A percentile compares a stretch with the other conserved stretches of the same genome.
These are phyloP conservation scores for Campoplex nolae DNA, from an alignment of 2,888 invertebrate species.

Conservation along the genomic window DNA sequence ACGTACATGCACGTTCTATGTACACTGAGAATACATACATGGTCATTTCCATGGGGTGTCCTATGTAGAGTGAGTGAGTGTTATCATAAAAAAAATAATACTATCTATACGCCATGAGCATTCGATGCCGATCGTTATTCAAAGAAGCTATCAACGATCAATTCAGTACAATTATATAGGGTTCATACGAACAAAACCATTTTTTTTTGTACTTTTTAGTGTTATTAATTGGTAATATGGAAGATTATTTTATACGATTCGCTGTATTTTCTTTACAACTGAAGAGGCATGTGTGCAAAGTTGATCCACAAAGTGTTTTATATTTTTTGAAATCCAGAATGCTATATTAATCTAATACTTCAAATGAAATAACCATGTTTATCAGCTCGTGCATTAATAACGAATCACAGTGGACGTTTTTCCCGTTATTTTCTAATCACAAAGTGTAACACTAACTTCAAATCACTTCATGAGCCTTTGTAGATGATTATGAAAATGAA, in stretches of 20 bases:
- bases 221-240: too few species aligned
- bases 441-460: too few species aligned
- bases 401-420: too few species aligned
- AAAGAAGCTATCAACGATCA: not conserved
- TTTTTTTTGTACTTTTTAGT: not conserved
- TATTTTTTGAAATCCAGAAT: too few species aligned
- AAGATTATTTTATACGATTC: too few species aligned
- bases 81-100: not conserved
- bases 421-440: too few species aligned
- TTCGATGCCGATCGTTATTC: not conserved
- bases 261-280: too few species aligned
- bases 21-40: constrained; percentile 5
- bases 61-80: not conserved
- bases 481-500: not conserved
- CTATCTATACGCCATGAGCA: not conserved
- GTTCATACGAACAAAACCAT: not conserved
- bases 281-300: too few species aligned
- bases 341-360: too few species aligned
- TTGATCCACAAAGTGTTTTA: too few species aligned
- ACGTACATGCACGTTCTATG: constrained; percentile 12
- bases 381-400: too few species aligned
- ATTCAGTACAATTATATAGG: not conserved
- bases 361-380: too few species aligned
- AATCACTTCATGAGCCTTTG: not conserved
- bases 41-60: constrained; percentile 8